These are phyloP conservation scores for Eudorcas thomsonii DNA, from an alignment of 2,113 vertebrate genomes.

Conservation along the genomic window DNA sequence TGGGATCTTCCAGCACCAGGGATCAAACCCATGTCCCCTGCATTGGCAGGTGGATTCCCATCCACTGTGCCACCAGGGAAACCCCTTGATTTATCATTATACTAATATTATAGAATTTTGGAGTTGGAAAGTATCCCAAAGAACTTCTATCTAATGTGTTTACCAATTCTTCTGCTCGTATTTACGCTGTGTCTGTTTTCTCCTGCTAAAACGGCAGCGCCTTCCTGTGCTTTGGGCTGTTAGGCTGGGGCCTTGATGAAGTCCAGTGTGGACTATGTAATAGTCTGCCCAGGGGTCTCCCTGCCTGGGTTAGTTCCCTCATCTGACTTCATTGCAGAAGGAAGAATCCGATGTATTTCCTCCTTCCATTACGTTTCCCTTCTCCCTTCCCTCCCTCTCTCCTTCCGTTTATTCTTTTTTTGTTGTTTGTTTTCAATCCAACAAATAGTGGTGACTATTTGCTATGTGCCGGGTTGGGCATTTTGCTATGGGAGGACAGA, in stretches of 20 bases:
- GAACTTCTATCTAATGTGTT: not conserved
- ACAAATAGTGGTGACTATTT: not conserved
- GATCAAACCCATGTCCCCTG: not conserved
- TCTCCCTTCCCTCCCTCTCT: not conserved
- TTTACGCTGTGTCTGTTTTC: not conserved
- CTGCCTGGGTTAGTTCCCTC: not conserved
- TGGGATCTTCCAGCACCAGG: not conserved
- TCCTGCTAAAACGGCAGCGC: not conserved
- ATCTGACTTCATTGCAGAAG: not conserved
- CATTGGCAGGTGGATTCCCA: not conserved
- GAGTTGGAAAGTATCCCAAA: not conserved
- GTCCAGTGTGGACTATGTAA: not conserved
- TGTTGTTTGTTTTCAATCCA: not conserved
- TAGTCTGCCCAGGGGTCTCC: not conserved
- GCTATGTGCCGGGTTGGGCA: not conserved
- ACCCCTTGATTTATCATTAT: not conserved
- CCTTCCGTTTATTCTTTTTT: not conserved
- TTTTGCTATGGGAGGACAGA: not conserved
- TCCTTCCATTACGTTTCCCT: not conserved
- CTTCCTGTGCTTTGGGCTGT: not conserved
- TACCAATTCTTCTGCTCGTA: not conserved
- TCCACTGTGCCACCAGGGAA: not conserved
- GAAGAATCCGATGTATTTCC: not conserved
- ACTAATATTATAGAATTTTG: not conserved
- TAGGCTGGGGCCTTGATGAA: not conserved